Conservation (phyloP, 2,888 invertebrate species). For the Phlogophora meticulosa region DNA sequence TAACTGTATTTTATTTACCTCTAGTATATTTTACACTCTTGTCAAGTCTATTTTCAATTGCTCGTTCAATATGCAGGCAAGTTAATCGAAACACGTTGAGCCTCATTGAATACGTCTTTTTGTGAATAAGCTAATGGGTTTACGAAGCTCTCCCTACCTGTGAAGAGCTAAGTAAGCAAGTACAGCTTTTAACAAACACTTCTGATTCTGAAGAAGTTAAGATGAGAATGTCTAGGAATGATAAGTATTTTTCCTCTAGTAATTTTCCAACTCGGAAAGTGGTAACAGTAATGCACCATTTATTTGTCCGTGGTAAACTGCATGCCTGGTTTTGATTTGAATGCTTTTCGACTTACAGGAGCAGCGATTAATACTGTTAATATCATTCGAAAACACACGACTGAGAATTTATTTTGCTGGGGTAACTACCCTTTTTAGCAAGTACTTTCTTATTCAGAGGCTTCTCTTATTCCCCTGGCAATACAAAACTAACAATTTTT, state of each 20-base stretch:
- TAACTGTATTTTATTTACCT: conserved; percentile 24
- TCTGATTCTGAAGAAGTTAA: conserved; percentile 7
- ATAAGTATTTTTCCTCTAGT: not conserved
- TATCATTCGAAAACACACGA: not conserved
- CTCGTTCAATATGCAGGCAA: conserved; percentile 7
- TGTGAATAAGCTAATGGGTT: conserved; percentile 20
- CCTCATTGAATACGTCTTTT: conserved; percentile 1
- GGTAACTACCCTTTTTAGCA: no score
- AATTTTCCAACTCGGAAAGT: conserved; percentile 6
- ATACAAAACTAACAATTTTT: no score
- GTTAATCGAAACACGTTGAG: conserved; percentile 13
- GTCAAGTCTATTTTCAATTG: conserved; percentile 15
- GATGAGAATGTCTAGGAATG: not conserved
- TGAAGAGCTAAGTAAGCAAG: conserved; percentile 14
- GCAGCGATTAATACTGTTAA: not conserved
- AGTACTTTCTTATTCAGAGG: no score
- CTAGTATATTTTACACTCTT: not conserved
- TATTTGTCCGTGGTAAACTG: not conserved
- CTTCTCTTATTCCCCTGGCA: no score
- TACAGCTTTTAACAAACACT: conserved; percentile 26
- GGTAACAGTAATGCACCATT: not conserved
- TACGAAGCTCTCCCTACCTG: conserved; percentile 9
- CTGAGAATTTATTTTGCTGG: no score
- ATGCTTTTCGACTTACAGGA: not conserved
- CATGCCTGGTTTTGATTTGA: not conserved